Conservation (phyloP, 2,113 vertebrate genomes). For the Oreochromis spilurus region DNA sequence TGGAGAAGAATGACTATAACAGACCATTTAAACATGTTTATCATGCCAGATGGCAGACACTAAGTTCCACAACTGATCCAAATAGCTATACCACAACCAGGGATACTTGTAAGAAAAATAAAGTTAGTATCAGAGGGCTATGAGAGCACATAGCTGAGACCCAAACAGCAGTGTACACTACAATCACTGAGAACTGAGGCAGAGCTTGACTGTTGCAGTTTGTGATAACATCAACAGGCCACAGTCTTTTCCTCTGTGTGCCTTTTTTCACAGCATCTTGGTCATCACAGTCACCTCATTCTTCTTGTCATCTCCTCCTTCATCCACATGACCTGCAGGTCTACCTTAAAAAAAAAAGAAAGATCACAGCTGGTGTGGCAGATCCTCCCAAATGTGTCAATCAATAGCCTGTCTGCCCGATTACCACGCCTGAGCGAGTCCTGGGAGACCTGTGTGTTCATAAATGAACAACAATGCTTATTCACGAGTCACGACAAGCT, state of each 20-base stretch:
- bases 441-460: not conserved
- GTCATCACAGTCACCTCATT: not conserved
- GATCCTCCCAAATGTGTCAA: slow-evolving; percentile 50
- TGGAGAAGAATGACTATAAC: not conserved
- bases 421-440: slow-evolving; percentile 32
- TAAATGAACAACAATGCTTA: slow-evolving; percentile 1
- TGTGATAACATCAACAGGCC: not conserved
- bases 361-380: slow-evolving; percentile 48
- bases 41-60: not conserved
- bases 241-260: not conserved
- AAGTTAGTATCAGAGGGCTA: not conserved
- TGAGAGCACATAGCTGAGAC: not conserved
- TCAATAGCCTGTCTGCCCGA: slow-evolving; percentile 47
- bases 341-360: not conserved
- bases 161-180: not conserved
- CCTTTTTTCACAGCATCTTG: not conserved
- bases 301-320: not conserved
- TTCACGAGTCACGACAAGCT: not conserved
- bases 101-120: not conserved
- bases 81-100: not conserved
- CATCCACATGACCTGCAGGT: not conserved
- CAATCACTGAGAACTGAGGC: not conserved
- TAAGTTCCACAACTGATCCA: not conserved
- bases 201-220: not conserved
- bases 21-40: not conserved